phyloP scores from a whole-genome alignment of 2,888 invertebrate genomes.

The Acholoe squamosa region DNA sequence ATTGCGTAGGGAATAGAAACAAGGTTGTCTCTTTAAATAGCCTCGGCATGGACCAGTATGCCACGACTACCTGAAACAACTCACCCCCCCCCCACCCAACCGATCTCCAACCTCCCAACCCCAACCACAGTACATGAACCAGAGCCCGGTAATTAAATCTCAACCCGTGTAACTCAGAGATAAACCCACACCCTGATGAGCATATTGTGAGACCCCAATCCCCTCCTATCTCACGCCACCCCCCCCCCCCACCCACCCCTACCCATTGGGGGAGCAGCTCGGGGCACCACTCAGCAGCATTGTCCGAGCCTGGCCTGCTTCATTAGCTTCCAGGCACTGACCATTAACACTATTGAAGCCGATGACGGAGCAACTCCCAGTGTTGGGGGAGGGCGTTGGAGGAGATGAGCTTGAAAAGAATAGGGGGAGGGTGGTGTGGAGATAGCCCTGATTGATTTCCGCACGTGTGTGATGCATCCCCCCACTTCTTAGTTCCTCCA shows the following conservation, averaged over 20 bases:
- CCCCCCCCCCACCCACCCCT: not conserved
- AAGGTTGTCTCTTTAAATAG: too few relatives aligned
- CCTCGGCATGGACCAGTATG: too few relatives aligned
- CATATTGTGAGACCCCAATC: conserved; percentile 7
- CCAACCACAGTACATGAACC: not conserved
- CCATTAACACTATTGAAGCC: not conserved
- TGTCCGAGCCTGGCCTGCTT: not conserved
- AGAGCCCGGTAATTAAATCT: conserved; percentile 5
- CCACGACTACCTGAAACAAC: too few relatives aligned
- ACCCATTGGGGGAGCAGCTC: too few relatives aligned
- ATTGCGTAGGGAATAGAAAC: too few relatives aligned
- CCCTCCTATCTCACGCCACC: not conserved
- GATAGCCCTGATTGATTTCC: conserved; percentile 1
- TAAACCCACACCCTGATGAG: conserved; percentile 25
- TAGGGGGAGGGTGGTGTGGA: not conserved
- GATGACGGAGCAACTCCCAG: not conserved
- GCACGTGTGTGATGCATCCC: not conserved
- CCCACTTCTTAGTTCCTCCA: not conserved
- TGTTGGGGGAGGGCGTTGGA: not conserved
- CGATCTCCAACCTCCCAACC: not conserved
- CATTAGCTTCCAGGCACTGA: not conserved
- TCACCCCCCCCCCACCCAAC: not conserved
- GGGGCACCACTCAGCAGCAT: not conserved
- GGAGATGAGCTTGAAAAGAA: not conserved
- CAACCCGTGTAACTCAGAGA: not conserved